Conservation (phyloP, 2,113 vertebrate species). For the Python bivittatus region DNA sequence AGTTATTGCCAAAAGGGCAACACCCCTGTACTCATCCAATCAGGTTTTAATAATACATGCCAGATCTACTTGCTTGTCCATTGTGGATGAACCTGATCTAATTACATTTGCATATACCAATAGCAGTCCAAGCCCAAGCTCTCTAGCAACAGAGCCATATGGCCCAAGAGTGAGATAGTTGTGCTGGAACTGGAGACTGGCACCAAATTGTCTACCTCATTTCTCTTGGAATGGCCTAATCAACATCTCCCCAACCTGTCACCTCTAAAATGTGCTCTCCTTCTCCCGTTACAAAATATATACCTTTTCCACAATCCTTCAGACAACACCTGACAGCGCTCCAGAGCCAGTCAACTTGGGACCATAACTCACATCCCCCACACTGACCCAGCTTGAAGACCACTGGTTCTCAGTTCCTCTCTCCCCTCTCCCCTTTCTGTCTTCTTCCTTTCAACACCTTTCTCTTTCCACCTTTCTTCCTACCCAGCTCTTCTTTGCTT, state of each 20-base stretch:
- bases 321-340: neutral
- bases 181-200: neutral
- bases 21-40: neutral
- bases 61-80: neutral
- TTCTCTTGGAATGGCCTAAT: neutral
- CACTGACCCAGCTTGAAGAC: neutral
- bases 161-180: neutral
- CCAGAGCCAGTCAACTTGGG: neutral
- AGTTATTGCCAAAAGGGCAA: neutral
- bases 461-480: neutral
- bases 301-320: neutral
- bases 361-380: neutral
- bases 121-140: neutral
- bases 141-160: neutral
- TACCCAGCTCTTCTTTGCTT: neutral
- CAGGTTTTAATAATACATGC: neutral
- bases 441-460: neutral
- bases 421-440: neutral
- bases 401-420: neutral
- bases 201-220: neutral
- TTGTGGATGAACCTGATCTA: neutral
- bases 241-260: neutral
- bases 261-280: neutral
- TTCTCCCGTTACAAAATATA: neutral
- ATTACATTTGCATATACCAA: neutral